Evolutionary conservation across 2,797 vertebrate genomes (phyloP).

Genomic region (Erithacus rubecula): DNA sequence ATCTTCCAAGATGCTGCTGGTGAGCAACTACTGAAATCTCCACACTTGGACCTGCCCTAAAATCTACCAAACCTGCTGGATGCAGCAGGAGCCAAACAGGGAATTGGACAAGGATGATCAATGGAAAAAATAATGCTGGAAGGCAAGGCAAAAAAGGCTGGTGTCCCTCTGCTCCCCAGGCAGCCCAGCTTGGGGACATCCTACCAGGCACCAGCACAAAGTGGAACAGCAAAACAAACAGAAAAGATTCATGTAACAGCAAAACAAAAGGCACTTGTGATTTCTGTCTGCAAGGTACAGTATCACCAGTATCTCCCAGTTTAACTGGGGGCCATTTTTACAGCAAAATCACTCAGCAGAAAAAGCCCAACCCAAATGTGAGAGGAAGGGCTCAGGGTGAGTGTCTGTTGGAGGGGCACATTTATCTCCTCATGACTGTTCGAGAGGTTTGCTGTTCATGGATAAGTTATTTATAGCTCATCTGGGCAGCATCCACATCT

Average conservation of each 20-base stretch:
- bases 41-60: not conserved
- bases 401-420: not conserved
- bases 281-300: not conserved
- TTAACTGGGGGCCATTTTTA: not conserved
- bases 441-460: not conserved
- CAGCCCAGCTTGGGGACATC: not conserved
- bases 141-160: not conserved
- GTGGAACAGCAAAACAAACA: not conserved
- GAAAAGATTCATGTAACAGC: not conserved
- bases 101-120: not conserved
- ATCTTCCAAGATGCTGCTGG: not conserved
- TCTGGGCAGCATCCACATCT: constrained; percentile 44
- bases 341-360: not conserved
- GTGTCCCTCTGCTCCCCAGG: too few relatives aligned
- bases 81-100: not conserved
- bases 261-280: not conserved
- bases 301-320: not conserved
- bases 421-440: not conserved
- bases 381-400: not conserved
- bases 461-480: constrained; percentile 51
- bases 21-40: not conserved
- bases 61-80: not conserved
- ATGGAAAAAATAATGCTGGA: rapidly evolving
- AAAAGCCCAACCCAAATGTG: not conserved
- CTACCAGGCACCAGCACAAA: not conserved